phyloP scores from a whole-genome alignment of 2,113 vertebrate species.

The Silurus glanis region DNA sequence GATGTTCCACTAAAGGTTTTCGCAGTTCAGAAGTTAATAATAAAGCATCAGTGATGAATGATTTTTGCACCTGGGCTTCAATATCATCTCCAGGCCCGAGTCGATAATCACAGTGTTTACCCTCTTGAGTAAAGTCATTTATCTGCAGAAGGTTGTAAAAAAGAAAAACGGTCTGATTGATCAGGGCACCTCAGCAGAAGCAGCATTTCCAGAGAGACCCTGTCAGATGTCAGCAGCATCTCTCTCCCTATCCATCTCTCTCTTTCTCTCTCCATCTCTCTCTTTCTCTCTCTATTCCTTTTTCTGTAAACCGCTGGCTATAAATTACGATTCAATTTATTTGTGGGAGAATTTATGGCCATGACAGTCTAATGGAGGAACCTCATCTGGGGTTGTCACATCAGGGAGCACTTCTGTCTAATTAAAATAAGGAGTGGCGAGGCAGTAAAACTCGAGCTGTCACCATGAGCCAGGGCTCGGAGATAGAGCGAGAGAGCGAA shows the following conservation, averaged over 20 bases:
- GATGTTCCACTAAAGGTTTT: background rate
- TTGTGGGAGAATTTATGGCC: slow-evolving; percentile 43
- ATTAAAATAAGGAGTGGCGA: slow-evolving; percentile 51
- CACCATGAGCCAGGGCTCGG: slow-evolving; percentile 15
- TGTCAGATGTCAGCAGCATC: slow-evolving; percentile 32
- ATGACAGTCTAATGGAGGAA: slow-evolving; percentile 49
- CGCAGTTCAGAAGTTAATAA: slow-evolving; percentile 1
- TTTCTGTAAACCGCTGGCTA: slow-evolving; percentile 43
- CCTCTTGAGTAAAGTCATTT: slow-evolving; percentile 18
- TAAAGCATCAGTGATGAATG: background rate
- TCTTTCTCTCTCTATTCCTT: too few species aligned
- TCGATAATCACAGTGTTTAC: slow-evolving; percentile 19
- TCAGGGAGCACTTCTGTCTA: slow-evolving; percentile 47
- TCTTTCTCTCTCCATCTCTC: too few species aligned
- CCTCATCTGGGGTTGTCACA: slow-evolving; percentile 51
- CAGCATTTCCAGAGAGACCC: slow-evolving; percentile 26
- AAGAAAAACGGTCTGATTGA: slow-evolving; percentile 4
- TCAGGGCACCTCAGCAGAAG: slow-evolving; percentile 24
- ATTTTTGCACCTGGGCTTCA: background rate
- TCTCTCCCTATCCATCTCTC: background rate
- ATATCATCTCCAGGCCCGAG: slow-evolving; percentile 7
- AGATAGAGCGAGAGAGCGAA: background rate
- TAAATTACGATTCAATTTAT: slow-evolving; percentile 57
- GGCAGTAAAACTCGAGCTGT: slow-evolving; percentile 49
- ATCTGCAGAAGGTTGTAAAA: slow-evolving; percentile 20